A percentile compares a stretch with the other conserved stretches of the same genome.
phyloP scores from a whole-genome alignment of 1,140 invertebrate species.

The Pseudomyrmex cubaensis region DNA sequence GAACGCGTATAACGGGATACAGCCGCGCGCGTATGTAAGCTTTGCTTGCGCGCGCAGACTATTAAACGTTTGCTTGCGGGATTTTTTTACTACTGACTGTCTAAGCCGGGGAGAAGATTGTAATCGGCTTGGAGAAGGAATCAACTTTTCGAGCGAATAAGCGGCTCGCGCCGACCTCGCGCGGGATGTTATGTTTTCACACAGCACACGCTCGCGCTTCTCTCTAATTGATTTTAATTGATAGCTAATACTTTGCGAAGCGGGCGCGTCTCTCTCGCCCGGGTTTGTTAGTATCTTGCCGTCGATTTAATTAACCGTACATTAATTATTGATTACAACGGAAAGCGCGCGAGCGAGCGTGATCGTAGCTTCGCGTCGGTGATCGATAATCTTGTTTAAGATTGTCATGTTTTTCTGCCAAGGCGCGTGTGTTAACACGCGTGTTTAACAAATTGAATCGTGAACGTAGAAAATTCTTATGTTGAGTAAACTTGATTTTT shows the following conservation, averaged over 20 bases:
- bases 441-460: conserved; percentile 13
- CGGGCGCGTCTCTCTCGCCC: background rate
- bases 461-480: background rate
- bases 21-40: conserved; percentile 17
- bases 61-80: conserved; percentile 20
- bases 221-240: conserved; percentile 56
- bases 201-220: background rate
- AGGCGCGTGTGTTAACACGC: background rate
- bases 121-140: conserved; percentile 29
- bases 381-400: conserved; percentile 15
- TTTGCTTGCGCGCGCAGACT: conserved; percentile 4
- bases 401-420: background rate
- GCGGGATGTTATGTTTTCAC: background rate
- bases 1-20: conserved; percentile 20
- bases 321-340: conserved; percentile 40
- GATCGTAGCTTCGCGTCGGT: background rate
- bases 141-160: conserved; percentile 39
- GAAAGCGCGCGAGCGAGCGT: background rate
- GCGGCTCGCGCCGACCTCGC: conserved; percentile 4
- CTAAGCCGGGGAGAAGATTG: background rate
- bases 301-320: conserved; percentile 44
- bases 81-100: conserved; percentile 12
- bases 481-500: background rate
- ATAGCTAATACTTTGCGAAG: conserved; percentile 27
- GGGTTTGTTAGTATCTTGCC: conserved; percentile 11